A percentile compares a stretch with the other conserved stretches of the same genome.
Evolutionary conservation across 2,113 vertebrate species (phyloP).

Genomic region (Lagenorhynchus albirostris): DNA sequence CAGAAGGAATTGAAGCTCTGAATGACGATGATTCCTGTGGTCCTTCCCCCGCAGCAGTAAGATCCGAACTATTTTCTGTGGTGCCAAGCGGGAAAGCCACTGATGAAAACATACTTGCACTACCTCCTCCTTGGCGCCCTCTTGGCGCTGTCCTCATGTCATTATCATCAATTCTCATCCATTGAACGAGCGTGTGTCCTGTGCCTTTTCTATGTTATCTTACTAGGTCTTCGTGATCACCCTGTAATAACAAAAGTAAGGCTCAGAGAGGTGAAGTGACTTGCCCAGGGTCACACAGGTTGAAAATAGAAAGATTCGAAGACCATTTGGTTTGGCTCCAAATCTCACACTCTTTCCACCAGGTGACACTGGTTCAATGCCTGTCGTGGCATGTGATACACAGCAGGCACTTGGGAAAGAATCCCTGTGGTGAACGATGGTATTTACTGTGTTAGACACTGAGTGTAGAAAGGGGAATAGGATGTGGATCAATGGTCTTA

Average conservation of each 20-base stretch:
- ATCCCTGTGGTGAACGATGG: accelerated
- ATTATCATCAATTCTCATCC: neutral
- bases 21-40: accelerated
- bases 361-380: accelerated
- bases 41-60: neutral
- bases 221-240: neutral
- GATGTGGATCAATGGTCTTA: accelerated
- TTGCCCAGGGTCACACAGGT: neutral
- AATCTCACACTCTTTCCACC: too few relatives aligned
- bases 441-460: neutral
- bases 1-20: neutral
- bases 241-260: neutral
- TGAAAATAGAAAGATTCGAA: neutral
- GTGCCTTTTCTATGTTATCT: accelerated
- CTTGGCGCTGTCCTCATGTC: accelerated
- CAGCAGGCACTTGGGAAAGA: neutral
- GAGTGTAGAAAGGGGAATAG: neutral
- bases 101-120: accelerated
- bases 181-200: accelerated
- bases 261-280: neutral
- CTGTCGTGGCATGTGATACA: accelerated
- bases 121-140: accelerated
- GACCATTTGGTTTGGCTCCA: neutral
- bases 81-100: accelerated
- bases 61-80: accelerated